Evolutionary conservation across 1,140 invertebrate genomes (phyloP).

Genomic region (Holotrichia oblita): DNA sequence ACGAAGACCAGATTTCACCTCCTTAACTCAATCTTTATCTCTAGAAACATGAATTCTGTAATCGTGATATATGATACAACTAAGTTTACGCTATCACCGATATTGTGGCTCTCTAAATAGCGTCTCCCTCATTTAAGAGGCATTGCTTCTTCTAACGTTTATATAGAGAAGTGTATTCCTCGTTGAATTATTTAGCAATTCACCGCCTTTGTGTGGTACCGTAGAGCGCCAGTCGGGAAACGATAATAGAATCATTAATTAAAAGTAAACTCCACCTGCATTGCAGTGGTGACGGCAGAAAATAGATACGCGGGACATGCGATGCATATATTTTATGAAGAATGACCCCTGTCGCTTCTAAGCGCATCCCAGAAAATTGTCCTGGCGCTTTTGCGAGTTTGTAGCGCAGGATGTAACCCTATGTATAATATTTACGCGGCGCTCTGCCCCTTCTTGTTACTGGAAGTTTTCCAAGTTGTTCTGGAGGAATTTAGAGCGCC

Average conservation of each 20-base stretch:
- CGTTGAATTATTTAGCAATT: not conserved
- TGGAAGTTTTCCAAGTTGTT: not conserved
- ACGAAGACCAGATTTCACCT: no score
- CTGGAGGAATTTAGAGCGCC: not conserved
- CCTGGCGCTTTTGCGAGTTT: not conserved
- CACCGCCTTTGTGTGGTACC: not conserved
- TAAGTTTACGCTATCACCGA: no score
- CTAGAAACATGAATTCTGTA: no score
- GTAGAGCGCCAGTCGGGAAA: not conserved
- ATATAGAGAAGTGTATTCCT: not conserved
- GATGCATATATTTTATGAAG: not conserved
- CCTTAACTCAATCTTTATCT: no score
- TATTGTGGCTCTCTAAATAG: no score
- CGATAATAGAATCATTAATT: slow-evolving; percentile 15
- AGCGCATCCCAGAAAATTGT: not conserved
- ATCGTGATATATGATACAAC: no score
- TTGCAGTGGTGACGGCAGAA: slow-evolving; percentile 11
- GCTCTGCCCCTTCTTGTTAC: not conserved
- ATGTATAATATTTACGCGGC: not conserved
- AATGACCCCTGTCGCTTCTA: not conserved
- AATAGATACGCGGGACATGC: not conserved
- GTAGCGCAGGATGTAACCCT: not conserved
- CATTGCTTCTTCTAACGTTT: not conserved
- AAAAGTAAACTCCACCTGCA: slow-evolving; percentile 20
- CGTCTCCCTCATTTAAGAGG: not conserved